These are phyloP conservation scores for Alauda arvensis DNA, from an alignment of 2,797 vertebrate genomes.

Conservation along the genomic window DNA sequence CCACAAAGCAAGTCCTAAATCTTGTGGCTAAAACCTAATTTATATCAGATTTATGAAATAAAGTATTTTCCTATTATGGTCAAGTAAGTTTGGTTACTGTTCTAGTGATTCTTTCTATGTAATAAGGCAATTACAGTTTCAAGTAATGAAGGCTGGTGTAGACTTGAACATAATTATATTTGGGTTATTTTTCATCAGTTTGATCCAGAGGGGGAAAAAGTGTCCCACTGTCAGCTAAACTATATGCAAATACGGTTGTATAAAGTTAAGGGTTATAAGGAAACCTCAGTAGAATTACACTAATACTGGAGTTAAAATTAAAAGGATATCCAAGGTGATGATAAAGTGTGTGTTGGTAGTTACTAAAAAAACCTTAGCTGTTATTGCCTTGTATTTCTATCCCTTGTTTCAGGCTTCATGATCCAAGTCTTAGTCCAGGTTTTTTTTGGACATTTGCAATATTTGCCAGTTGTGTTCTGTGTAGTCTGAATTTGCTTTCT, in stretches of 20 bases:
- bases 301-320: constrained; percentile 70
- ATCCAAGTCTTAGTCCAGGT: constrained; percentile 86
- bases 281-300: constrained; percentile 69
- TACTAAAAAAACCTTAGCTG: constrained; percentile 84
- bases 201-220: constrained; percentile 61
- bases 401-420: constrained; percentile 85
- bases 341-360: constrained; percentile 81
- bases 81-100: constrained; percentile 77
- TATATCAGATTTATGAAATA: constrained; percentile 80
- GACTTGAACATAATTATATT: constrained; percentile 70
- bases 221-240: constrained; percentile 68
- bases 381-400: constrained; percentile 86
- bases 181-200: constrained; percentile 67
- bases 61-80: constrained; percentile 80
- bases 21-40: constrained; percentile 75
- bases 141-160: constrained; percentile 69
- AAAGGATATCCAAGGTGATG: constrained; percentile 71
- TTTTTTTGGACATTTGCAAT: constrained; percentile 94
- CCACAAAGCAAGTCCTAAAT: constrained; percentile 62
- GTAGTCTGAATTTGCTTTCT: constrained; percentile 96
- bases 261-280: constrained; percentile 72
- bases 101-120: constrained; percentile 76
- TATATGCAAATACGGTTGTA: constrained; percentile 70
- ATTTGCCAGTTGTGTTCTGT: constrained; percentile 99
- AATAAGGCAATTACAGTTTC: constrained; percentile 76